A percentile compares a stretch with the other conserved stretches of the same genome.
These are phyloP conservation scores for Macquaria australasica DNA, from an alignment of 2,113 vertebrate species.

Conservation along the genomic window DNA sequence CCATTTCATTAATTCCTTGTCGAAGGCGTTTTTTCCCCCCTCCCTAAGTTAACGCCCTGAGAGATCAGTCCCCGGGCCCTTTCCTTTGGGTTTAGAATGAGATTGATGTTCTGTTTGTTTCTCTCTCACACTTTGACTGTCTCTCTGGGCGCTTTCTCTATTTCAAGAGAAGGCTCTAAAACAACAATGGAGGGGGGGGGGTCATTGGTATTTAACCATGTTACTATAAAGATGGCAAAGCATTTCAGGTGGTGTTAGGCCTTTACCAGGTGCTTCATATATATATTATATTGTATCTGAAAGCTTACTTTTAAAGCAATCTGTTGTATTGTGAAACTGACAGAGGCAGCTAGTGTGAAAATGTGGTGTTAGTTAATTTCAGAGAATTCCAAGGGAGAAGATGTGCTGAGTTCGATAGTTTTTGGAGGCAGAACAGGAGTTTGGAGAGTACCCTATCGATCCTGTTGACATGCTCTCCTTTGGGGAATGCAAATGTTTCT, in stretches of 20 bases:
- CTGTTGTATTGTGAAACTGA: constrained; percentile 25
- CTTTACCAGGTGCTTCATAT: constrained; percentile 7
- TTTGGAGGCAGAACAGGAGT: constrained; percentile 64
- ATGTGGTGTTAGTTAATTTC: constrained; percentile 60
- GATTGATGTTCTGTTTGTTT: constrained; percentile 75
- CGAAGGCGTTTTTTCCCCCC: constrained; percentile 12
- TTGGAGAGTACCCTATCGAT: constrained; percentile 78
- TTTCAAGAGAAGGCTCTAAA: constrained; percentile 41
- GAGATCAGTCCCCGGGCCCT: constrained; percentile 63
- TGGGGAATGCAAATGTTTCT: constrained; percentile 82
- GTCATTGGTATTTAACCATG: constrained; percentile 54
- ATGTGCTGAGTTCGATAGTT: constrained; percentile 73
- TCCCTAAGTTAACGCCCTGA: constrained; percentile 53
- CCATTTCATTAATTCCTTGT: constrained; percentile 68
- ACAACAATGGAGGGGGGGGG: constrained; percentile 39
- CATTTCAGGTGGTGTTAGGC: not conserved
- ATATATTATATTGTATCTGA: constrained; percentile 16
- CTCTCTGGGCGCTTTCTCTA: constrained; percentile 42
- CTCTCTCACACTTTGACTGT: constrained; percentile 59
- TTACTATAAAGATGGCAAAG: constrained; percentile 45
- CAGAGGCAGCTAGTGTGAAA: constrained; percentile 22
- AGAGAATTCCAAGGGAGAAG: constrained; percentile 53
- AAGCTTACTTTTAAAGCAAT: not conserved
- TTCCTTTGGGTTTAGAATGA: constrained; percentile 59
- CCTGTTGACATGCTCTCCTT: constrained; percentile 78